Conservation (phyloP, 1,140 invertebrate species). For the Colletes latitarsis region DNA sequence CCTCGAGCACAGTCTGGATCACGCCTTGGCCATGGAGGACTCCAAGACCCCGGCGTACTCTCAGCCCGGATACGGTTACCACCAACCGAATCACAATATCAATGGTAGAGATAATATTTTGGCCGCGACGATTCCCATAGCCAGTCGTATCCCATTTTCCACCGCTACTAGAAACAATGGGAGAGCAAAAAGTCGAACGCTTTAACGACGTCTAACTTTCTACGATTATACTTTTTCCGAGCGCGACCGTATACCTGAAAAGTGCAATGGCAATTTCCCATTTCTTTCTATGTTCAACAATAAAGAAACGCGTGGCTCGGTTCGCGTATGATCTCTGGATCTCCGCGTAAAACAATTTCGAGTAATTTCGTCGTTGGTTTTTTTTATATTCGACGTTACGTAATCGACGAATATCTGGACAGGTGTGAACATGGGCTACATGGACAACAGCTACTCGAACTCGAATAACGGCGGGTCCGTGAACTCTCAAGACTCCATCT, state of each 20-base stretch:
- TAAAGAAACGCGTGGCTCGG: neutral
- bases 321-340: neutral
- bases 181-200: slow-evolving; percentile 19
- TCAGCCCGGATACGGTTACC: slow-evolving; percentile 92
- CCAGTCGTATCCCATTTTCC: neutral
- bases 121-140: neutral
- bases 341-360: slow-evolving; percentile 1
- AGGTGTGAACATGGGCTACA: slow-evolving; percentile 93
- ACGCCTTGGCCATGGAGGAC: slow-evolving; percentile 90
- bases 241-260: slow-evolving; percentile 4
- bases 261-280: slow-evolving; percentile 20
- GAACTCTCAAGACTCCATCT: slow-evolving; percentile 96
- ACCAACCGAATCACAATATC: slow-evolving; percentile 85
- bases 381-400: too few relatives aligned
- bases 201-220: slow-evolving; percentile 33
- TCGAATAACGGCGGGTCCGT: slow-evolving; percentile 96
- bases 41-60: slow-evolving; percentile 91
- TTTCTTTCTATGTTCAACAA: slow-evolving; percentile 1
- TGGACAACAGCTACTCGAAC: slow-evolving; percentile 95
- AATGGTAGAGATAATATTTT: slow-evolving; percentile 83
- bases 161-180: neutral
- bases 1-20: slow-evolving; percentile 91
- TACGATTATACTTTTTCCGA: slow-evolving; percentile 13
- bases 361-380: neutral
- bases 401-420: slow-evolving; percentile 20